phyloP scores from a whole-genome alignment of 2,113 vertebrate genomes.

The Thinocorus orbignyianus region DNA sequence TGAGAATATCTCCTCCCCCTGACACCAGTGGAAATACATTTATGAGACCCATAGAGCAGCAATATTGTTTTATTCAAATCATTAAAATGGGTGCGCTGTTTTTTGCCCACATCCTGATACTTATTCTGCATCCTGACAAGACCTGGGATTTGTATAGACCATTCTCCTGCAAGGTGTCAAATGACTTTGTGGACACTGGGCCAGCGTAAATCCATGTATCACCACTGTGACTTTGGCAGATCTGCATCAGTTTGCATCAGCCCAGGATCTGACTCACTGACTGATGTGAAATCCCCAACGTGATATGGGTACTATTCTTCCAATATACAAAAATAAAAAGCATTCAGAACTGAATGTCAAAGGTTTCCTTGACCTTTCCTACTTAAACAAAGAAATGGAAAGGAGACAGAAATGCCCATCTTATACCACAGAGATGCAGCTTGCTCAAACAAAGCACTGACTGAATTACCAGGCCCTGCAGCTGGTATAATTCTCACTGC shows the following conservation, averaged over 20 bases:
- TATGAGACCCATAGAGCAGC: not conserved
- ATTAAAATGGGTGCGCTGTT: conserved; percentile 3
- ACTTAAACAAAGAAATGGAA: not conserved
- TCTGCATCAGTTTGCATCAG: not conserved
- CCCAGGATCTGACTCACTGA: not conserved
- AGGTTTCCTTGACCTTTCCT: not conserved
- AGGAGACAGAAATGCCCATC: not conserved
- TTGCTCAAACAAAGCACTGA: not conserved
- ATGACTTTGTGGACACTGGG: not conserved
- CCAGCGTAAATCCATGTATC: not conserved
- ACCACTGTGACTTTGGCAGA: not conserved
- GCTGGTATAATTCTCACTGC: not conserved
- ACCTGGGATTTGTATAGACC: not conserved
- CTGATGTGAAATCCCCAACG: not conserved
- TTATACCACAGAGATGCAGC: not conserved
- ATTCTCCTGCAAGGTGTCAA: conserved; percentile 12
- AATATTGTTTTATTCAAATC: conserved; percentile 28
- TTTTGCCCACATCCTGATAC: conserved; percentile 35
- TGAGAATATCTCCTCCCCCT: not conserved
- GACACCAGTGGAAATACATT: conserved; percentile 11
- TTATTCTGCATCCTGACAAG: conserved; percentile 12
- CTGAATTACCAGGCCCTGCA: not conserved
- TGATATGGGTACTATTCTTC: not conserved
- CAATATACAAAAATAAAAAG: not conserved
- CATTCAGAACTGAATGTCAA: not conserved